Percentiles rank a stretch among this genome's conserved stretches.
These are phyloP conservation scores for Saccopteryx leptura DNA, from an alignment of 2,113 vertebrate genomes.

Conservation along the genomic window DNA sequence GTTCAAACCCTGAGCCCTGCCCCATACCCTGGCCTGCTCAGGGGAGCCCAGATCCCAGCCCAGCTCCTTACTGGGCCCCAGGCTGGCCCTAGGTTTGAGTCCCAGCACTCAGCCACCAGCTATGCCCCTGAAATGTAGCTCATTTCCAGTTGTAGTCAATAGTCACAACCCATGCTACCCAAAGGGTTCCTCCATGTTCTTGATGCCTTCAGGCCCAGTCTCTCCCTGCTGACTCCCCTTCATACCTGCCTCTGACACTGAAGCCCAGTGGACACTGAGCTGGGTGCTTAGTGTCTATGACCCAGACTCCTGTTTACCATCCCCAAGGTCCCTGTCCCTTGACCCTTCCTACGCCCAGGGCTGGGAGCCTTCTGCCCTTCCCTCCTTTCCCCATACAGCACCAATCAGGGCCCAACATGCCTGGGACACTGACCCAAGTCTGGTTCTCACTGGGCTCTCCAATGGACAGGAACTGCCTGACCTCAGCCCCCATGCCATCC, in stretches of 20 bases:
- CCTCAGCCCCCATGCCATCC: rapidly evolving
- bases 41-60: no score
- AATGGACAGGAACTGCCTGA: neutral
- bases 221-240: neutral
- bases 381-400: neutral
- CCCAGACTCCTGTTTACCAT: neutral
- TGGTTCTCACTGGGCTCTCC: neutral
- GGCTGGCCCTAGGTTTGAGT: neutral
- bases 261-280: neutral
- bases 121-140: neutral
- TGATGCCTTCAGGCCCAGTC: neutral
- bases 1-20: neutral
- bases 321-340: neutral
- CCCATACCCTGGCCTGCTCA: neutral
- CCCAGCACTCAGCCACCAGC: neutral
- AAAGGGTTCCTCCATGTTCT: neutral
- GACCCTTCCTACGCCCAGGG: neutral
- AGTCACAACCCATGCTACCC: neutral
- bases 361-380: neutral
- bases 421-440: neutral
- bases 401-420: neutral
- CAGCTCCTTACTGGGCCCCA: neutral
- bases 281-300: neutral
- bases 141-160: rapidly evolving
- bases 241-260: neutral